These are phyloP conservation scores for silkworm (Bombyx mori) DNA, from an alignment of 1,140 invertebrate species.

Conservation along the genomic window ASM3026992v2 NC_085110.1:10793001-10793500, in stretches of 20 bases:
- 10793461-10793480: constrained; percentile 96
- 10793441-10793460: constrained; percentile 89
- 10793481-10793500: constrained; percentile 96
- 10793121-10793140: constrained; percentile 90
- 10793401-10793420: constrained; percentile 89
- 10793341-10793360: constrained; percentile 93
- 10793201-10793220: constrained; percentile 97
- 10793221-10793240: constrained; percentile 95
- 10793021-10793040: constrained; percentile 91
- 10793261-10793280: constrained; percentile 90
- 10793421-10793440: constrained; percentile 87
- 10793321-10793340: constrained; percentile 90
- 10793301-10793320: constrained; percentile 88
- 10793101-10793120: constrained; percentile 92
- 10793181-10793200: constrained; percentile 88
- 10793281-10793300: constrained; percentile 89
- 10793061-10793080: constrained; percentile 90
- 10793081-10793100: constrained; percentile 94
- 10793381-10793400: constrained; percentile 94
- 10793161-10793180: constrained; percentile 89
- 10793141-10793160: constrained; percentile 97
- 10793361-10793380: constrained; percentile 96
- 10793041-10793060: constrained; percentile 97
- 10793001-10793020: constrained; percentile 95
- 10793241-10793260: constrained; percentile 92